phyloP scores from a whole-genome alignment of 2,113 vertebrate genomes.

The Excalfactoria chinensis region DNA sequence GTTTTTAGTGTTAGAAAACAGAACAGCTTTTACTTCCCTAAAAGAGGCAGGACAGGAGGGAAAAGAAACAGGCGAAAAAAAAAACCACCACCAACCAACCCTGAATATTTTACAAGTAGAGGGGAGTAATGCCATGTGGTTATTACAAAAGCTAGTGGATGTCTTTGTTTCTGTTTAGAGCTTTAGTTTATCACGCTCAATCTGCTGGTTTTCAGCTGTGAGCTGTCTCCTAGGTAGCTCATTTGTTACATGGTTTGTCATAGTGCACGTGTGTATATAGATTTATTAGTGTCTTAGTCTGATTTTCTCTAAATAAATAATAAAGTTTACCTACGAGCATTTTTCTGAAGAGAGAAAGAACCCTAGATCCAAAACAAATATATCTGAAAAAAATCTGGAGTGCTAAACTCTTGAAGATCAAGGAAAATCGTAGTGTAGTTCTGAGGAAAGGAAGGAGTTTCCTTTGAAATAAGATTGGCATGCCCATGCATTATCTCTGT shows the following conservation, averaged over 20 bases:
- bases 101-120: background rate
- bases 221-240: background rate
- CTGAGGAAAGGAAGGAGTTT: background rate
- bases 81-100: background rate
- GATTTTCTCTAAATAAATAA: background rate
- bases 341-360: background rate
- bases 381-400: background rate
- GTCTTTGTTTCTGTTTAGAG: background rate
- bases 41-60: background rate
- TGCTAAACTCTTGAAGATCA: background rate
- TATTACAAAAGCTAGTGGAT: background rate
- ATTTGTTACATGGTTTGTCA: background rate
- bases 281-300: background rate
- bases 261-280: background rate
- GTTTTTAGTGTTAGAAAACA: background rate
- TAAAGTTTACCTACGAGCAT: background rate
- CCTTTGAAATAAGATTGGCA: background rate
- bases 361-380: background rate
- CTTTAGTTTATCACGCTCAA: background rate
- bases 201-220: background rate
- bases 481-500: background rate
- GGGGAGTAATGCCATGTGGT: background rate
- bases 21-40: background rate
- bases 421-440: background rate
- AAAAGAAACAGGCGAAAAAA: background rate